Base-by-base conservation (phyloP, 2,888 invertebrate species). In the Mystacides longicornis region DNA sequence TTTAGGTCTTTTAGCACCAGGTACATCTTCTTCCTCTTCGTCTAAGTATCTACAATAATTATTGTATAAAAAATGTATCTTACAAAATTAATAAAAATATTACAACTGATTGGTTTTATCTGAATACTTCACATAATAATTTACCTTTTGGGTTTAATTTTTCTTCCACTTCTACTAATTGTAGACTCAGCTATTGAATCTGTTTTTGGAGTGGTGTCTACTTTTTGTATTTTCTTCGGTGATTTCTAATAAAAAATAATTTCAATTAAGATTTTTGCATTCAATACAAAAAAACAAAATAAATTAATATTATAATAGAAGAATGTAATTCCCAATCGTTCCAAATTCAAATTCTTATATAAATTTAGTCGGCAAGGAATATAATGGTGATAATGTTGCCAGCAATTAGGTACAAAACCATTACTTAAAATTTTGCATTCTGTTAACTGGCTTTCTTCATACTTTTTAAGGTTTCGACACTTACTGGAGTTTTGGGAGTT, bases 161-260 rank as follows among this genome's bases (percentile, higher is more conserved):
- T 87, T 52, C 89, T 77, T 0, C 87, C 87, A 64, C 86, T 86
- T 56, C 87, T 79, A 66, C 85, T 85, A 9, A 83, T 80, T 21
- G 71, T 71, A 1, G 37, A 37, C 71, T 71, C 0, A 64, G 67
- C 4, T 14, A 49, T 57, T 9, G 54, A 57, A 49, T 55, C 62
- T 55, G 49, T 16, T 16, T 54, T 55, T n/a, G 60, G 55, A 27
- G 57, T 56, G 0, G 71, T 71, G 0, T 74, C 74, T 52, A 69
- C 73, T 66, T 71, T 75, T 20, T 63, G 65, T 33, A 71, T 69
- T 0, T 71, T 71, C 4, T 74, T 67, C 0, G 76, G 75, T 0
- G 75, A 74, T 62, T 73, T 75, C 0, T 61, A 22, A 18, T 31
- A 37, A 22, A 47, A 20, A 27, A 20, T 2, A 43, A 43, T 18